phyloP scores from a whole-genome alignment of 64 coral and sea anemone genomes.

The Porites lutea region DNA sequence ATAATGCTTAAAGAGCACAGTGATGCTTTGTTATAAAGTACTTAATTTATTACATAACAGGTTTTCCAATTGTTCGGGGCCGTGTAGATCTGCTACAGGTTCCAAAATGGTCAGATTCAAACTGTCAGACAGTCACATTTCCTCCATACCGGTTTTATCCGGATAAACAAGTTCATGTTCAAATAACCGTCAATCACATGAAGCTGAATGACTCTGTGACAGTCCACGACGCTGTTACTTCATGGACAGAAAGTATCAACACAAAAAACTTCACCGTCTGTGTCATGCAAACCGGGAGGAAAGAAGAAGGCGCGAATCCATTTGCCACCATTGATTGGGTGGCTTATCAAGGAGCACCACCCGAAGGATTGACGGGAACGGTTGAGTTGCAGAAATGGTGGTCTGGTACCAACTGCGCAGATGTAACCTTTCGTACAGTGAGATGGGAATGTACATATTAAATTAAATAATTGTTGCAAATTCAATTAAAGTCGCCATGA shows the following conservation, averaged over 20 bases:
- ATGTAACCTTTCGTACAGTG: background rate
- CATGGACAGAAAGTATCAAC: constrained; percentile 36
- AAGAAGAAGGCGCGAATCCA: constrained; percentile 17
- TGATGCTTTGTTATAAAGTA: too few relatives aligned
- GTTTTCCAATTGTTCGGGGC: constrained; percentile 49
- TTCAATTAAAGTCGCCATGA: too few relatives aligned
- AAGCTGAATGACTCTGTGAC: constrained; percentile 36
- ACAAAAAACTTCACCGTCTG: constrained; percentile 54
- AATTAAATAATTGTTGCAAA: too few relatives aligned
- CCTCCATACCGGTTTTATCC: constrained; percentile 36
- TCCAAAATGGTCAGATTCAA: background rate
- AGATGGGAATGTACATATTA: too few relatives aligned
- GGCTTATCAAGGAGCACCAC: too few relatives aligned
- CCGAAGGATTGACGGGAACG: background rate
- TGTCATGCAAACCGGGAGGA: constrained; percentile 46
- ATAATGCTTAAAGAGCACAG: too few relatives aligned
- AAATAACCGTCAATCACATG: constrained; percentile 57
- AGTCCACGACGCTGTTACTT: constrained; percentile 27
- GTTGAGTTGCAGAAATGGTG: constrained; percentile 7
- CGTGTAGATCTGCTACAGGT: constrained; percentile 19
- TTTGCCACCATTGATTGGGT: constrained; percentile 37
- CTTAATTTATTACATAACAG: background rate
- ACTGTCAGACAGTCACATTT: constrained; percentile 38
- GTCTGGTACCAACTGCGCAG: background rate
- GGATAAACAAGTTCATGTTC: constrained; percentile 53